Conservation (phyloP, 2,888 invertebrate species). For the Bursaphelenchus okinawaensis region DNA sequence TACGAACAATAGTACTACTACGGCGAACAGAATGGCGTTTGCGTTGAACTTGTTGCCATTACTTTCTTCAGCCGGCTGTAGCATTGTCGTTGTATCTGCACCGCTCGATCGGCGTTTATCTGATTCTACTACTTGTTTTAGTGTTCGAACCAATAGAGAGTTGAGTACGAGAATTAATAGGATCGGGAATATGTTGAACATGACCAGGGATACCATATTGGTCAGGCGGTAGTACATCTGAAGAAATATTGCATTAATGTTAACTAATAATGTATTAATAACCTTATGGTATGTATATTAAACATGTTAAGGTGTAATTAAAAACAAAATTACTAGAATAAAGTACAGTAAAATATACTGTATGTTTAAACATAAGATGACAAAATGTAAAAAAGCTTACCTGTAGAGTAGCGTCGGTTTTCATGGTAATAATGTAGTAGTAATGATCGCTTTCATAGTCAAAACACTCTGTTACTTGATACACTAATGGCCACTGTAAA, state of each 20-base stretch:
- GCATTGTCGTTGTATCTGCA: conserved; percentile 1
- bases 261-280: background rate
- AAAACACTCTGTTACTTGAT: conserved; percentile 43
- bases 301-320: background rate
- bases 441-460: conserved; percentile 31
- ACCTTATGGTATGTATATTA: too few species aligned
- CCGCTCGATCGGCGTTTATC: conserved; percentile 28
- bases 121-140: conserved; percentile 46
- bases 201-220: conserved; percentile 48
- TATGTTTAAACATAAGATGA: too few species aligned
- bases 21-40: conserved; percentile 57
- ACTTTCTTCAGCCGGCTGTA: conserved; percentile 16
- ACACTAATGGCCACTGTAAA: conserved; percentile 55
- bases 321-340: too few species aligned
- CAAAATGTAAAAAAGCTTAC: conserved; percentile 15
- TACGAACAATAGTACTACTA: conserved; percentile 52
- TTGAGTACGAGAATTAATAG: conserved; percentile 45
- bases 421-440: conserved; percentile 46
- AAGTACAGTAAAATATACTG: too few species aligned
- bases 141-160: conserved; percentile 44
- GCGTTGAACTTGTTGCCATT: conserved; percentile 41
- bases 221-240: conserved; percentile 52
- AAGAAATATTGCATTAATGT: too few species aligned
- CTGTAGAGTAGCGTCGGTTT: conserved; percentile 25
- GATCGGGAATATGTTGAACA: conserved; percentile 55